These are phyloP conservation scores for Phaenicophaeus curvirostris DNA, from an alignment of 2,797 vertebrate species.

Conservation along the genomic window DNA sequence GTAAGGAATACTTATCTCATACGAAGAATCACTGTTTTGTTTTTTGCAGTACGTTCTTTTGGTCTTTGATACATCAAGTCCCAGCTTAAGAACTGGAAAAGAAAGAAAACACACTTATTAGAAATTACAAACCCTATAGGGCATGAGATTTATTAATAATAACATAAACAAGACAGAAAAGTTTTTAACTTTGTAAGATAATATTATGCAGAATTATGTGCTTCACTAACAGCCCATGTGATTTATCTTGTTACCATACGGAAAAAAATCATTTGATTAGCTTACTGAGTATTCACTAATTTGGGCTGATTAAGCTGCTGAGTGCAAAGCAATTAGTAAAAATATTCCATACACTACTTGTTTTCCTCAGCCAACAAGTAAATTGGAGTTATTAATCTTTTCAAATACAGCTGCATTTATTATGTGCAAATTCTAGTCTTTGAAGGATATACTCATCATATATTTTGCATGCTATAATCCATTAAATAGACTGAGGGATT, in stretches of 20 bases:
- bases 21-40: neutral
- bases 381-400: neutral
- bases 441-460: neutral
- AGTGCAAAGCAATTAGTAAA: constrained; percentile 1
- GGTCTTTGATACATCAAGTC: neutral
- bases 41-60: neutral
- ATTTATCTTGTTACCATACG: neutral
- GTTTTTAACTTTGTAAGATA: neutral
- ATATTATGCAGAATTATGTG: neutral
- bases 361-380: neutral
- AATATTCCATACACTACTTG: neutral
- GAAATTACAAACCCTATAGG: neutral
- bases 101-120: neutral
- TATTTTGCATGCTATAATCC: neutral
- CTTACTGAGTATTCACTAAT: neutral
- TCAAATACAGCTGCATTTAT: neutral
- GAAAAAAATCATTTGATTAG: neutral
- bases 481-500: neutral
- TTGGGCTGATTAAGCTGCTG: constrained; percentile 13
- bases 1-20: neutral
- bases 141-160: neutral
- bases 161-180: neutral
- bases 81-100: neutral
- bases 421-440: neutral
- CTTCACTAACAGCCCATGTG: neutral